These are phyloP conservation scores for Caenorhabditis plicata DNA, from an alignment of 2,888 invertebrate genomes.

Conservation along the genomic window DNA sequence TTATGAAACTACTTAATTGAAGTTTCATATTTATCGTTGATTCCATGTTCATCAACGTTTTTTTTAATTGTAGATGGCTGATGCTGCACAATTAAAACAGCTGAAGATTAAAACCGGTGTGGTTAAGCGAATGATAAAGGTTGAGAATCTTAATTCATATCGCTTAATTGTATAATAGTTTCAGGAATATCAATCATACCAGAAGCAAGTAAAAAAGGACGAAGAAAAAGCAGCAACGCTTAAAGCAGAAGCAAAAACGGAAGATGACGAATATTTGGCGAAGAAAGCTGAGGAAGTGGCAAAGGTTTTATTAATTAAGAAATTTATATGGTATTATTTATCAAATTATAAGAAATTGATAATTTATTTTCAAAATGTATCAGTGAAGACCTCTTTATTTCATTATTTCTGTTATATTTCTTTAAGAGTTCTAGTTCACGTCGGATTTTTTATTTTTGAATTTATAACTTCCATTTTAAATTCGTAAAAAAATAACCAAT, in stretches of 20 bases:
- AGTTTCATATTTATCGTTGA: not conserved
- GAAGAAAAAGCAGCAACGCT: slow-evolving; percentile 28
- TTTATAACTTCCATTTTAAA: too few species aligned
- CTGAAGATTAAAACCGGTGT: slow-evolving; percentile 46
- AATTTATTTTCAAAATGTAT: not conserved
- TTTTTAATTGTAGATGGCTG: slow-evolving; percentile 25
- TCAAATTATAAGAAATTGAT: too few species aligned
- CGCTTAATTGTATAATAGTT: not conserved
- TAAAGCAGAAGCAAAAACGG: slow-evolving; percentile 34
- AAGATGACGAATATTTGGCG: slow-evolving; percentile 43
- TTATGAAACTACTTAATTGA: not conserved
- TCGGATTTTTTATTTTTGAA: too few species aligned
- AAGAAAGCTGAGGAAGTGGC: slow-evolving; percentile 42
- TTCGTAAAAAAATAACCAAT: too few species aligned
- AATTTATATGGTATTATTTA: too few species aligned
- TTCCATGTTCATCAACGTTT: not conserved
- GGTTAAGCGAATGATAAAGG: slow-evolving; percentile 41
- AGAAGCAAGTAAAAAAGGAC: slow-evolving; percentile 33
- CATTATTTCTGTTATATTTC: not conserved
- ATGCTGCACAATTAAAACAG: slow-evolving; percentile 33
- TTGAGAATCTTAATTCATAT: not conserved
- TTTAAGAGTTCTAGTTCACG: too few species aligned
- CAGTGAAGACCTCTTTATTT: not conserved
- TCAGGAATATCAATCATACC: slow-evolving; percentile 36
- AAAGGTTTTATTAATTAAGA: slow-evolving; percentile 14